A percentile compares a stretch with the other conserved stretches of the same genome.
Evolutionary conservation across 1,140 invertebrate genomes (phyloP).

Genomic region (Akabosia matsudoensis): DNA sequence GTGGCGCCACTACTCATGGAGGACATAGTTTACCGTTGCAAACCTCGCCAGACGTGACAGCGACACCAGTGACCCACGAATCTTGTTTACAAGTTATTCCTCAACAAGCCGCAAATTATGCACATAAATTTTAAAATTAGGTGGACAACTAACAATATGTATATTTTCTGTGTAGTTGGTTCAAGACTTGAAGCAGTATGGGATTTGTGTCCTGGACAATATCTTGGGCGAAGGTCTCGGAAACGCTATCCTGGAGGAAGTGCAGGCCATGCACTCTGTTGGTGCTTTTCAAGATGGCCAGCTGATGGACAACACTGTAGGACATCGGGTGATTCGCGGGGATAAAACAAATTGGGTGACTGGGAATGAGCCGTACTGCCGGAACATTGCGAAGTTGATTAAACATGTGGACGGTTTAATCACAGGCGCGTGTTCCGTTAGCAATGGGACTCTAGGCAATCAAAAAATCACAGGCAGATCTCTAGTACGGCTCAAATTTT

Average conservation of each 20-base stretch:
- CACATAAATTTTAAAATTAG: no score
- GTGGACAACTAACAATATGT: no score
- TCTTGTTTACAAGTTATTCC: no score
- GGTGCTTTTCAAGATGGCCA: constrained; percentile 82
- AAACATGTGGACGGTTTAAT: constrained; percentile 74
- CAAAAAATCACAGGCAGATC: constrained; percentile 85
- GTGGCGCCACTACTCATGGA: no score
- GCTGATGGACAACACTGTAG: constrained; percentile 69
- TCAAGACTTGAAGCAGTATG: constrained; percentile 77
- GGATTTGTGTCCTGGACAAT: constrained; percentile 89
- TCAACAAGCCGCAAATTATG: no score
- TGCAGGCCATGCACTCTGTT: constrained; percentile 70
- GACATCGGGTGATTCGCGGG: no score
- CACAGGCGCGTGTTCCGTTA: constrained; percentile 65
- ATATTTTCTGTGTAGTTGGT: no score
- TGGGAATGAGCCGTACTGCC: constrained; percentile 74
- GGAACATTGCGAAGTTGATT: constrained; percentile 77
- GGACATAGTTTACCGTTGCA: no score
- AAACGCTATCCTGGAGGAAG: constrained; percentile 76
- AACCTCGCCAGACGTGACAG: no score
- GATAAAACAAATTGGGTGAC: constrained; percentile 91
- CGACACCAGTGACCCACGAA: no score
- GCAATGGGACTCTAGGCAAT: constrained; percentile 76
- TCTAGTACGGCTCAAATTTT: constrained; percentile 68
- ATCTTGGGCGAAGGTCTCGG: constrained; percentile 79